Conservation (phyloP, 2,888 invertebrate genomes). For the Idaea straminata region DNA sequence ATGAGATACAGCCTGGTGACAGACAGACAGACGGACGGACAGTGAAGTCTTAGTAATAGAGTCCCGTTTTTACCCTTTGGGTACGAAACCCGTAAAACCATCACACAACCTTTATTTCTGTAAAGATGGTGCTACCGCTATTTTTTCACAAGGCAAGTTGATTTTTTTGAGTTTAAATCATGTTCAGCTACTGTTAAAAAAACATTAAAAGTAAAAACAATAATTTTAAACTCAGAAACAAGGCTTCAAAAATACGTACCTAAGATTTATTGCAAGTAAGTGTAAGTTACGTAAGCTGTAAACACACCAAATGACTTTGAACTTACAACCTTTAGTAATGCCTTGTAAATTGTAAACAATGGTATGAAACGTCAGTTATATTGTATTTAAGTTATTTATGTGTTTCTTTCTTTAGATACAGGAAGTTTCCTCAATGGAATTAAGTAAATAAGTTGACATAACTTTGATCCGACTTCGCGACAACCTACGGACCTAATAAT, state of each 20-base stretch:
- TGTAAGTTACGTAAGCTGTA: neutral
- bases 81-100: too few relatives aligned
- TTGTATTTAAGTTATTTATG: neutral
- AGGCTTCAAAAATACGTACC: neutral
- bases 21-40: too few relatives aligned
- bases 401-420: neutral
- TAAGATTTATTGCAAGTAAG: neutral
- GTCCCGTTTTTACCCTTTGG: too few relatives aligned
- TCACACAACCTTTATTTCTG: too few relatives aligned
- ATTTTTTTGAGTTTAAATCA: too few relatives aligned
- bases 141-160: too few relatives aligned
- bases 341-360: constrained; percentile 1
- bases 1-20: too few relatives aligned
- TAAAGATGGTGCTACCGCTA: too few relatives aligned
- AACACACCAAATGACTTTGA: neutral
- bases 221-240: too few relatives aligned
- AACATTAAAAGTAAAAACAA: too few relatives aligned
- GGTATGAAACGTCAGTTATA: neutral
- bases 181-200: too few relatives aligned
- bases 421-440: neutral
- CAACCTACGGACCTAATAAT: neutral
- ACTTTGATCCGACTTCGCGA: neutral
- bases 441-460: neutral
- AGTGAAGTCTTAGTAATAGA: too few relatives aligned
- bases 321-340: neutral